Conservation (phyloP, 2,888 invertebrate genomes). For the Boloria euphrosyne region DNA sequence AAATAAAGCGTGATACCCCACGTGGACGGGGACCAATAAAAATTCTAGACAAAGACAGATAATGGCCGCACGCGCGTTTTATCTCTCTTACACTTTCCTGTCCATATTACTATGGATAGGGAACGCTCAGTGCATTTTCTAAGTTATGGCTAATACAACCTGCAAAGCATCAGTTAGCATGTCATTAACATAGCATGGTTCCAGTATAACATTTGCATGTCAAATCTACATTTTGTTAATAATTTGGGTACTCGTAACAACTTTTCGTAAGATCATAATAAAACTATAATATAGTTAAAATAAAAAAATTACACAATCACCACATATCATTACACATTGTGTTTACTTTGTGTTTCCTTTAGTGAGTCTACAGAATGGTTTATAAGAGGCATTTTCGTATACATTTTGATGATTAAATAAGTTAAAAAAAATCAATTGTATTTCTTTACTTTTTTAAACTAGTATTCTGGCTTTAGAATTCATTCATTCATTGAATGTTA, state of each 20-base stretch:
- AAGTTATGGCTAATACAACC: background rate
- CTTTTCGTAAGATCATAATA: background rate
- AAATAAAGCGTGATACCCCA: too few relatives aligned
- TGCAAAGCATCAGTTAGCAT: conserved; percentile 14
- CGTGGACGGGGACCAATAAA: too few relatives aligned
- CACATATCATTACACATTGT: conserved; percentile 15
- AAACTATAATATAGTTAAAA: background rate
- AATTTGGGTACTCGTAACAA: background rate
- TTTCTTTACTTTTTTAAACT: too few relatives aligned
- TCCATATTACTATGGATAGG: too few relatives aligned
- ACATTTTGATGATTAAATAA: too few relatives aligned
- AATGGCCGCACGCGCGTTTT: too few relatives aligned
- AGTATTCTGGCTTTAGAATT: too few relatives aligned
- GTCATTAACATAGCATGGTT: background rate
- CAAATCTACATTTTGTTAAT: background rate
- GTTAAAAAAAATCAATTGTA: too few relatives aligned
- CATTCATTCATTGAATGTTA: too few relatives aligned
- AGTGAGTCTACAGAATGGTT: background rate
- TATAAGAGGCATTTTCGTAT: conserved; percentile 8
- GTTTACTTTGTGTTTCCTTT: conserved; percentile 2
- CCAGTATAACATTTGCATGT: background rate
- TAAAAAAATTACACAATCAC: conserved; percentile 7
- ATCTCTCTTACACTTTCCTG: too few relatives aligned
- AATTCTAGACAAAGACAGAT: too few relatives aligned
- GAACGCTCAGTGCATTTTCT: too few relatives aligned